These are phyloP conservation scores for Rhopalosiphum padi DNA, from an alignment of 1,140 invertebrate species.

Conservation along the genomic window DNA sequence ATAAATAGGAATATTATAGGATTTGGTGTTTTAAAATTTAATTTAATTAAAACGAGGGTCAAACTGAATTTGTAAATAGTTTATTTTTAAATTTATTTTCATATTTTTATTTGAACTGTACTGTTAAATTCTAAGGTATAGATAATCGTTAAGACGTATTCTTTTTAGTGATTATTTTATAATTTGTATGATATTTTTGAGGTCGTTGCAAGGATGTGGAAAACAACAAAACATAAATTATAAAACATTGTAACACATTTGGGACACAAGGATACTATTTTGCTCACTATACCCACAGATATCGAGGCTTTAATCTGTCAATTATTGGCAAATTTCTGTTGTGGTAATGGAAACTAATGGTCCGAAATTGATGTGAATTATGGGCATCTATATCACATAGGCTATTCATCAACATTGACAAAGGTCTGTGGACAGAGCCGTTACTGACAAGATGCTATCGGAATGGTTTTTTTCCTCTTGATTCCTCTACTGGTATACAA, in stretches of 20 bases:
- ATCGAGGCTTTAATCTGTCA: background rate
- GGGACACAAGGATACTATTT: background rate
- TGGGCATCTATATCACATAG: background rate
- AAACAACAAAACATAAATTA: constrained; percentile 12
- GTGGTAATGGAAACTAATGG: background rate
- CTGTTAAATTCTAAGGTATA: background rate
- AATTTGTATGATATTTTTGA: background rate
- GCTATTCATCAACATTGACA: constrained; percentile 4
- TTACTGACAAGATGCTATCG: background rate
- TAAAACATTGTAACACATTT: constrained; percentile 17
- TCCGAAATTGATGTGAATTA: background rate
- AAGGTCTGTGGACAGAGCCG: background rate
- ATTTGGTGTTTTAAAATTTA: background rate
- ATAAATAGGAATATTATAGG: background rate
- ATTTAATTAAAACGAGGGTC: background rate
- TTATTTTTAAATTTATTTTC: background rate
- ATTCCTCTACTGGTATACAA: background rate
- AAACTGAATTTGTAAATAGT: background rate
- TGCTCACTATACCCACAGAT: background rate
- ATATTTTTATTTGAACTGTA: background rate
- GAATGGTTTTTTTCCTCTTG: background rate
- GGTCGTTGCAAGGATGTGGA: background rate
- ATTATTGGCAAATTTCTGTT: constrained; percentile 12
- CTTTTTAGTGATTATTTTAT: background rate
- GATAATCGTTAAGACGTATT: background rate